Evolutionary conservation across 2,113 vertebrate species (phyloP).

Genomic region (Agapornis roseicollis): DNA sequence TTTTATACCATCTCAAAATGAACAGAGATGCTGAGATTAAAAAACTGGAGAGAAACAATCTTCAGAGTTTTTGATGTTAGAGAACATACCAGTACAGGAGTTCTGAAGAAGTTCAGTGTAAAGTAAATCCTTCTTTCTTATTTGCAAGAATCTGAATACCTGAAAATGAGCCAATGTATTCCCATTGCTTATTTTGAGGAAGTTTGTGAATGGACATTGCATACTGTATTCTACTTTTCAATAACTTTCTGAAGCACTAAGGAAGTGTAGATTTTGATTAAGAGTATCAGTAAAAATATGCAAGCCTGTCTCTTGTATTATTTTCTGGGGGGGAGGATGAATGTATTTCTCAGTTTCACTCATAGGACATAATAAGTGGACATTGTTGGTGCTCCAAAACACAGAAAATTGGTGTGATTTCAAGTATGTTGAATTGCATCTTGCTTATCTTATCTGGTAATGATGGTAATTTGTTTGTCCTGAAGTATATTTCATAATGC

Average conservation of each 20-base stretch:
- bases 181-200: background rate
- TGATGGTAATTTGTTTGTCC: background rate
- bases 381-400: background rate
- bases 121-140: background rate
- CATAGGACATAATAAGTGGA: accelerated
- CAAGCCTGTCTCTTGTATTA: background rate
- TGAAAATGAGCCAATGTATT: background rate
- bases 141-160: background rate
- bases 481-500: background rate
- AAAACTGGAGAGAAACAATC: background rate
- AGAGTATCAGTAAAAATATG: background rate
- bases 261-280: background rate
- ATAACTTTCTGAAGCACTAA: background rate
- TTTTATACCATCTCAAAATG: background rate
- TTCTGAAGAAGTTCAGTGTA: background rate
- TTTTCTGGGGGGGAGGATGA: background rate
- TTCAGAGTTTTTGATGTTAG: background rate
- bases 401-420: background rate
- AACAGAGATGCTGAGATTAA: background rate
- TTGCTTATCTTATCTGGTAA: background rate
- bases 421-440: background rate
- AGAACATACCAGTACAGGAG: background rate
- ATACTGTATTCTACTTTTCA: background rate
- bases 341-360: background rate
- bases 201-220: background rate